These are phyloP conservation scores for Sardina pilchardus DNA, from an alignment of 2,113 vertebrate genomes.

Conservation along the genomic window DNA sequence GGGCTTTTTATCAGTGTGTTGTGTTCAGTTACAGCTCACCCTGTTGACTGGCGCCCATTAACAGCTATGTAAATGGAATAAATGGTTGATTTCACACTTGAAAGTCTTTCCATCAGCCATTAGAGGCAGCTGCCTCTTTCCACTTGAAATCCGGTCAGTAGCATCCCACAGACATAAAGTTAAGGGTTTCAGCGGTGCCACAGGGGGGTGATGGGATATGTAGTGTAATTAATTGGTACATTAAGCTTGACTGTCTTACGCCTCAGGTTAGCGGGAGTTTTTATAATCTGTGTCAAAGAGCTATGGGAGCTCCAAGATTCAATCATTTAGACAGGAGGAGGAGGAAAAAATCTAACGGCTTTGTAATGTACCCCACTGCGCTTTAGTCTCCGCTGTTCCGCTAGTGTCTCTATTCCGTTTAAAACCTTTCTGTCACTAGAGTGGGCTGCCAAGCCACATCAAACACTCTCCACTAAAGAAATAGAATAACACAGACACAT, in stretches of 20 bases:
- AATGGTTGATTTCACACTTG: constrained; percentile 6
- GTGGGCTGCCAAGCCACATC: not conserved
- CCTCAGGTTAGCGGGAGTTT: constrained; percentile 20
- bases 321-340: not conserved
- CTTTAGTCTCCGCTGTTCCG: not conserved
- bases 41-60: not conserved
- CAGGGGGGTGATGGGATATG: constrained; percentile 33
- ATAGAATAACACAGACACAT: not conserved
- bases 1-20: not conserved
- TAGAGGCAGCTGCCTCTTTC: not conserved
- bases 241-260: constrained; percentile 2
- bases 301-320: not conserved
- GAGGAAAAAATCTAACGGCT: not conserved
- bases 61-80: not conserved
- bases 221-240: constrained; percentile 37
- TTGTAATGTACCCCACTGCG: not conserved
- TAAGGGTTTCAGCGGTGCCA: constrained; percentile 18
- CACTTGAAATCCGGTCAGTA: not conserved
- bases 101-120: not conserved
- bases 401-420: not conserved
- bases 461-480: not conserved
- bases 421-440: not conserved
- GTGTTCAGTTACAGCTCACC: not conserved
- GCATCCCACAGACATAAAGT: not conserved
- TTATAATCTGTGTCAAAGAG: constrained; percentile 2